Percentiles rank a stretch among this genome's conserved stretches.
Conservation (phyloP, 2,888 invertebrate genomes). For the Luperina testacea region DNA sequence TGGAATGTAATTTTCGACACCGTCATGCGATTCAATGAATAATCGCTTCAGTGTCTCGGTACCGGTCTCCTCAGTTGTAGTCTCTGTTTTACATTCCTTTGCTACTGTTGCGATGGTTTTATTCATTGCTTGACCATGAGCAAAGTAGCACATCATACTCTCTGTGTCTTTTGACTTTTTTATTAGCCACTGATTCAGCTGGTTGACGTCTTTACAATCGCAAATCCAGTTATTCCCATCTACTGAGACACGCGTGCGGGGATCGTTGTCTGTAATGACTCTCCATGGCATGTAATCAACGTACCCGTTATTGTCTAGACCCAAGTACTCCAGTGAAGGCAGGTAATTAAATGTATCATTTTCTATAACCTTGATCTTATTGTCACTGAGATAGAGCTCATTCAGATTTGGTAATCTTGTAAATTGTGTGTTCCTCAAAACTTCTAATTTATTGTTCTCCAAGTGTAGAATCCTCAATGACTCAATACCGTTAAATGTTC, state of each 20-base stretch:
- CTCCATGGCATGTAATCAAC: slow-evolving; percentile 94
- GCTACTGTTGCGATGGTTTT: slow-evolving; percentile 87
- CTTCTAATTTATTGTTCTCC: slow-evolving; percentile 93
- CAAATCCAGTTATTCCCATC: slow-evolving; percentile 96
- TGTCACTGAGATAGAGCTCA: slow-evolving; percentile 94
- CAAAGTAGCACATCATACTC: slow-evolving; percentile 92
- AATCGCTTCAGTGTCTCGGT: slow-evolving; percentile 89
- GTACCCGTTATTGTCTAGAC: slow-evolving; percentile 94
- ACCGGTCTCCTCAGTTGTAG: slow-evolving; percentile 91
- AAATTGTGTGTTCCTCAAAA: slow-evolving; percentile 94
- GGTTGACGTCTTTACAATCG: slow-evolving; percentile 93
- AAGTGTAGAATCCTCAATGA: slow-evolving; percentile 93
- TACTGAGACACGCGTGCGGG: slow-evolving; percentile 92
- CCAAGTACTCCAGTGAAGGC: slow-evolving; percentile 92
- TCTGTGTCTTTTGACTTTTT: slow-evolving; percentile 92
- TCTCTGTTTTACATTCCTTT: slow-evolving; percentile 91
- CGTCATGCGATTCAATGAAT: slow-evolving; percentile 91
- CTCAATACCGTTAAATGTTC: slow-evolving; percentile 95
- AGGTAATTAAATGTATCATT: slow-evolving; percentile 94
- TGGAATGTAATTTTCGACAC: slow-evolving; percentile 93
- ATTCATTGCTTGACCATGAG: slow-evolving; percentile 87
- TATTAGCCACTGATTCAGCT: slow-evolving; percentile 92
- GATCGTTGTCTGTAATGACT: slow-evolving; percentile 92
- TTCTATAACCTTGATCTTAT: slow-evolving; percentile 93
- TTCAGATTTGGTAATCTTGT: slow-evolving; percentile 93